Percentiles rank a stretch among this genome's conserved stretches.
phyloP scores from a whole-genome alignment of 2,797 vertebrate genomes.

The Enteromius mattozi region DNA sequence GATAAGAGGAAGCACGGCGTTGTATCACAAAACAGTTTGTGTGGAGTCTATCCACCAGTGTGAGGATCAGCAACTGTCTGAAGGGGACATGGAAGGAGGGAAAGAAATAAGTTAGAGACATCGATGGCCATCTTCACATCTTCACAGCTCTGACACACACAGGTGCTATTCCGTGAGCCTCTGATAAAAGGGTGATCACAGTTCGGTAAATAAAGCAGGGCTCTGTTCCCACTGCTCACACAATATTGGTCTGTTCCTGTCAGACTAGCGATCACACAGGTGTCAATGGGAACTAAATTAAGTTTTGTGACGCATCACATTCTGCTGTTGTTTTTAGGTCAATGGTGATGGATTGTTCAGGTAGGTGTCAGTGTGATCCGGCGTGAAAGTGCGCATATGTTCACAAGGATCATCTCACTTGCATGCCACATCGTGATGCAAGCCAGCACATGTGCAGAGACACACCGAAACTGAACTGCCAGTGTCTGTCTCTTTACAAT shows the following conservation, averaged over 20 bases:
- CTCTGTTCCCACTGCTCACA: conserved; percentile 69
- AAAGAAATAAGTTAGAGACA: conserved; percentile 24
- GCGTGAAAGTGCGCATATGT: neutral
- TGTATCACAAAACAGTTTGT: conserved; percentile 38
- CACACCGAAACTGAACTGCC: conserved; percentile 1
- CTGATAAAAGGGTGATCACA: conserved; percentile 74
- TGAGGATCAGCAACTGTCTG: conserved; percentile 38
- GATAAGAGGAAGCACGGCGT: conserved; percentile 37
- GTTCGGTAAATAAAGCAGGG: conserved; percentile 62
- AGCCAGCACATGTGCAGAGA: neutral
- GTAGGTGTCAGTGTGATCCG: neutral
- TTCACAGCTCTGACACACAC: conserved; percentile 68
- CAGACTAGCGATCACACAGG: conserved; percentile 28
- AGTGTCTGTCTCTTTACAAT: conserved; percentile 37
- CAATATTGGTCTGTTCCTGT: conserved; percentile 12
- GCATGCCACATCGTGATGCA: neutral
- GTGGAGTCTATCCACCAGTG: conserved; percentile 36
- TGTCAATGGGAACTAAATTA: conserved; percentile 24
- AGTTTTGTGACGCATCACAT: conserved; percentile 16
- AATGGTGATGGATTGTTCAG: conserved; percentile 8
- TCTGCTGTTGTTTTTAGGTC: conserved; percentile 21
- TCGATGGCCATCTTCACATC: conserved; percentile 66
- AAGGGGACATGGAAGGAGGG: conserved; percentile 27
- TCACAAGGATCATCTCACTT: neutral
- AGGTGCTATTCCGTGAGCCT: conserved; percentile 76